Base-by-base conservation (phyloP, 2,888 invertebrate species). In the Caenorhabditis zanzibari region DNA sequence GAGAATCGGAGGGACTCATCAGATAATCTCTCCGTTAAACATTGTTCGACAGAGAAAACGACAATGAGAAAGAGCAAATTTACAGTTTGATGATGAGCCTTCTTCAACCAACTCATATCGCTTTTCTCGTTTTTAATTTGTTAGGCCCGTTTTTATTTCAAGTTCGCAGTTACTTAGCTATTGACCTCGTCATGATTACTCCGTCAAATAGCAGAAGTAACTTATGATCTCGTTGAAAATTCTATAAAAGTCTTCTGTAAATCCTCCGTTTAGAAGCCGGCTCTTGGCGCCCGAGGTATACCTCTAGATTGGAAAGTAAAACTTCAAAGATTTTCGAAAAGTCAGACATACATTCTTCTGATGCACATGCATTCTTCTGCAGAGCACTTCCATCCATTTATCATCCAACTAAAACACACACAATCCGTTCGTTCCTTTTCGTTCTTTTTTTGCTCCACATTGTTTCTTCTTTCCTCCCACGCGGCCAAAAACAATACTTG, bases 1-100 rank as follows among this genome's bases (percentile, higher is more conserved):
- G n/a, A n/a, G 44, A 59, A n/a, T 24, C 59, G 68, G 66, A 24
- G 66, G 22, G 22, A 14, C 32, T 7, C 26, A 7, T 54, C 54
- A 58, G 66, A 71, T 77, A 77, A 77, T n/a, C 77, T 71, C 52
- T 71, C 77, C 28, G 69, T 28, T 63, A 77, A 77, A 77, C 69
- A 77, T 77, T 77, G 77, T 77, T 77, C 71, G 71, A 77, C 76
- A 76, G 76, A 47, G 19, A 47, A 76, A 76, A 76, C 77, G 77
- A 64, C 76, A 47, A 74, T 63, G 38, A 52, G 35, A 52, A 74
- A 47, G 71, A 69, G 77, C 77, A 77, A 76, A 63, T 77, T 77
- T 69, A 77, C 77, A 61, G 44, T 77, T 28, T 77, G 77, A 77
- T 77, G 77, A 77, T 77, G 77, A 77, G 69, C 61, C 41, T 28